Base-by-base conservation (phyloP, 2,888 invertebrate species). In the Hyppa rectilinea region DNA sequence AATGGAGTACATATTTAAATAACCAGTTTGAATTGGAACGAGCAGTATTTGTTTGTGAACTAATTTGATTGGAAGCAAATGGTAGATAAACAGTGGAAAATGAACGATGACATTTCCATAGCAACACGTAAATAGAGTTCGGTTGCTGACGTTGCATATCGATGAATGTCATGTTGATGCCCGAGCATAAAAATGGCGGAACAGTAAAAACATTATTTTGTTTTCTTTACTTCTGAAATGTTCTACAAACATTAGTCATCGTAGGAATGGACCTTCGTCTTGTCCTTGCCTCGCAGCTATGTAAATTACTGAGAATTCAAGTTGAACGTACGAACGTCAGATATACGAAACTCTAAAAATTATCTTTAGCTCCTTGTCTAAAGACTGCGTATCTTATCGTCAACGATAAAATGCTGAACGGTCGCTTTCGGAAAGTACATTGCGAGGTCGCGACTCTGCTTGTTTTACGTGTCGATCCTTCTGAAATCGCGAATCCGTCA, bases 301-400 rank as follows among this genome's bases (percentile, higher is more conserved):
- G 89, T 89, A 88, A 88, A 90, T 90, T 87, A 88, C 87, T 87
- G 80, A 86, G 88, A 86, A 89, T 88, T 83, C 83, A 90, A 92
- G 93, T 93, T 93, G 92, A 93, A 94, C 83, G 93, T 85, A 91
- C 92, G 88, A 89, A 90, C 88, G 87, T 86, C 84, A 90, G 93
- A 93, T 92, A 92, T 55, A 73, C 65, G 81, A 87, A 88, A 89
- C 86, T 81, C 82, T 86, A 82, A 80, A 87, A 86, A 80, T 88
- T 91, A 92, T 92, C 91, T 87, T 83, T 83, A 82, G 84, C 87
- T 87, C 71, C 90, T 92, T 92, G 92, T 92, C 92, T 92, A 88
- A 89, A 90, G 90, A 88, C 88, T 80, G 81, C 40, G 81, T 90
- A 91, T 91, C 89, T 92, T 90, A 92, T 92, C 92, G 80, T 56